These are phyloP conservation scores for Pseudomyrmex dendroicus DNA, from an alignment of 1,140 invertebrate genomes.

Conservation along the genomic window DNA sequence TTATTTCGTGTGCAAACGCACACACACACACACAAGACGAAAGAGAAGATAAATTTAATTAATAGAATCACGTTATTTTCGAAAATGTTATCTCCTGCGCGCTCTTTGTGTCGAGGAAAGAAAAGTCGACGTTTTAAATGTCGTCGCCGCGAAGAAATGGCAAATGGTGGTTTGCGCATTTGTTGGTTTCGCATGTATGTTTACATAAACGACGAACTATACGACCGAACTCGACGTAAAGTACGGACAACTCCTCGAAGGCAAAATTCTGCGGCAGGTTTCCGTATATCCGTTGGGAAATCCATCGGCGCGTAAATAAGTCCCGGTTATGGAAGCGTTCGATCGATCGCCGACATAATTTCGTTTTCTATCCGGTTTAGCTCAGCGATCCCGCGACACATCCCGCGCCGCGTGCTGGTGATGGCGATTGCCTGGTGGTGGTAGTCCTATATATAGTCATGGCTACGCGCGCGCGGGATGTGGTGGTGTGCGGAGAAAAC, in stretches of 20 bases:
- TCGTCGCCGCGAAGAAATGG: constrained; percentile 20
- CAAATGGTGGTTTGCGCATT: constrained; percentile 10
- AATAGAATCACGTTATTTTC: not conserved
- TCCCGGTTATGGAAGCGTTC: constrained; percentile 34
- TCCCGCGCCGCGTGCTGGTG: not conserved
- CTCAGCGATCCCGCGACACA: constrained; percentile 41
- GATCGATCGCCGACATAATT: constrained; percentile 60
- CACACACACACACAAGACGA: too few relatives aligned
- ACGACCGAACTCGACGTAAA: constrained; percentile 8
- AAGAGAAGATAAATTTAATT: not conserved
- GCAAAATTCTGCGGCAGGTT: constrained; percentile 32
- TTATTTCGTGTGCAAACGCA: not conserved
- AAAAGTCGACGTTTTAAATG: too few relatives aligned
- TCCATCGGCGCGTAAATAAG: constrained; percentile 64
- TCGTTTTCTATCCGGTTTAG: constrained; percentile 58
- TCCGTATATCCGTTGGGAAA: constrained; percentile 60
- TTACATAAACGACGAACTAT: constrained; percentile 1
- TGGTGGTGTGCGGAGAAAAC: constrained; percentile 5
- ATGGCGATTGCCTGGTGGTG: constrained; percentile 1
- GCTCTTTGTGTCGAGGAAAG: too few relatives aligned
- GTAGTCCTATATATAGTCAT: too few relatives aligned
- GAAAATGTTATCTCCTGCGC: too few relatives aligned
- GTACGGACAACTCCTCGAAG: constrained; percentile 42
- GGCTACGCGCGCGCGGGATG: not conserved
- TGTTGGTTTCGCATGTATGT: not conserved